Conservation (phyloP, 1,140 invertebrate species). For the Sesamia nonagrioides region DNA sequence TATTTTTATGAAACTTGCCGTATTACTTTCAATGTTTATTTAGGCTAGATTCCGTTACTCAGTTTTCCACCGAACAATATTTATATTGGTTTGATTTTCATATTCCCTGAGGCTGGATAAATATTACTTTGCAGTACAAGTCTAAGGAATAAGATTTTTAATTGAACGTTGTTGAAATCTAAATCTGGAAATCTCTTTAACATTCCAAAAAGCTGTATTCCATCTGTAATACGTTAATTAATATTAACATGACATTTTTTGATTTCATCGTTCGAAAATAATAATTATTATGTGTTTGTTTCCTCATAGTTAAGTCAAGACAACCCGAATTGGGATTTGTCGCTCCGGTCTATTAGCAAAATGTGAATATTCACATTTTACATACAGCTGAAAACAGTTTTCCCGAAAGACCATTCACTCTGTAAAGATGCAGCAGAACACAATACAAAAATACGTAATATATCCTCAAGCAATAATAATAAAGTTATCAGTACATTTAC, state of each 20-base stretch:
- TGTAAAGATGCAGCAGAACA: too few relatives aligned
- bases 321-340: too few relatives aligned
- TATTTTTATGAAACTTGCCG: not conserved
- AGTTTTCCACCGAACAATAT: not conserved
- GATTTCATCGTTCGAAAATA: too few relatives aligned
- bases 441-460: not conserved
- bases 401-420: too few relatives aligned
- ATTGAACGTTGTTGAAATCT: not conserved
- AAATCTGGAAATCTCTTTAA: not conserved
- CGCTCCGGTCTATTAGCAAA: too few relatives aligned
- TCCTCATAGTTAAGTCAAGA: too few relatives aligned
- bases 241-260: too few relatives aligned
- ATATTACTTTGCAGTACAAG: not conserved
- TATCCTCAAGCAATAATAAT: constrained; percentile 17
- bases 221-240: too few relatives aligned
- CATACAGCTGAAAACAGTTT: not conserved
- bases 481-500: constrained; percentile 16
- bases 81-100: not conserved
- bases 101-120: not conserved
- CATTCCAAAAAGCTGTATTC: not conserved
- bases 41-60: not conserved
- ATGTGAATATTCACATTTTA: too few relatives aligned
- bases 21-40: not conserved
- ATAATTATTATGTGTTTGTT: too few relatives aligned
- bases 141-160: not conserved